Base-by-base conservation (phyloP, 2,113 vertebrate genomes). In the Salvator merianae region DNA sequence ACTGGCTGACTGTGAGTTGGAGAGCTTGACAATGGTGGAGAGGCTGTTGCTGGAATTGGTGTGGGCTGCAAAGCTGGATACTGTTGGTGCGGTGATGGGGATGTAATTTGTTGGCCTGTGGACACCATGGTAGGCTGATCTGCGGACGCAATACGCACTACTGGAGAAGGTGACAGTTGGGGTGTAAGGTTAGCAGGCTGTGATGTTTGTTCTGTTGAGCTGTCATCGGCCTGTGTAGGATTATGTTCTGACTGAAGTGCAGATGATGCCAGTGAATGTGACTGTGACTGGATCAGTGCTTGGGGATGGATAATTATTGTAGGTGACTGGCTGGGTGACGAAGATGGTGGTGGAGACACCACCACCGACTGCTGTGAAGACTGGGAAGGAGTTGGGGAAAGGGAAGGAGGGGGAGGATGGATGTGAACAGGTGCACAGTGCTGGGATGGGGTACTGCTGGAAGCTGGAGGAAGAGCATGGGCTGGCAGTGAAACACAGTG, bases 231-330 rank as follows among this genome's bases (percentile, higher is more conserved):
- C 38, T 94, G 94, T 83, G 93, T 95, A 63, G 94, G 24, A 43
- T 86, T 77, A 76, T 95, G 90, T 79, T 95, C 95, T 43, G 95
- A 71, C 69, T 96, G 96, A 88, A 96, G 94, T 87, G 96, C 81
- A 86, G 96, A 87, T 34, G 97, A 95, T 85, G 97, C 95, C 2
- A 98, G 95, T 8, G 97, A 95, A 88, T 96, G 97, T 65, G 97
- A 77, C 32, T 96, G 97, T 65, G 97, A 77, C 32, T 96, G 95
- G 83, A 97, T 93, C 68, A 97, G 95, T 75, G 96, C 93, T 81
- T 95, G 96, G 53, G 97, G 96, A 47, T 95, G 96, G 87, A 97
- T 96, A 72, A 97, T 96, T 79, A 97, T 97, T 14, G 96, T 95
- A 59, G 97, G 96, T 26, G 97, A 97, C 18, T 97, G 97, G 85